A percentile compares a stretch with the other conserved stretches of the same genome.
These are phyloP conservation scores for Tapera naevia DNA, from an alignment of 2,797 vertebrate genomes.

Conservation along the genomic window DNA sequence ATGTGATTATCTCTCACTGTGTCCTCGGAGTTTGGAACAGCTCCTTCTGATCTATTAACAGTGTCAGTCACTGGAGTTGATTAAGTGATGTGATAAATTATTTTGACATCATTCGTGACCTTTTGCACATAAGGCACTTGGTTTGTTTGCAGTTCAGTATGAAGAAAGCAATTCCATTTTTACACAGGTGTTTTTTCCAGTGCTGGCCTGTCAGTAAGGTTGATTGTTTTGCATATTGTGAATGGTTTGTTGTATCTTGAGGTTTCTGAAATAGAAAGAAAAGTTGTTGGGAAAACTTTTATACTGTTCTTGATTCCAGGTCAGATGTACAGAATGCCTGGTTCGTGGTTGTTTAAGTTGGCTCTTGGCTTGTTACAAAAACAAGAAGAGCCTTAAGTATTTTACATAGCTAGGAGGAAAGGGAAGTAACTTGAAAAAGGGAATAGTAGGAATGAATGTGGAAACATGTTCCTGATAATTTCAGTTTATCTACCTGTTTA, in stretches of 20 bases:
- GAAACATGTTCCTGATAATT: not conserved
- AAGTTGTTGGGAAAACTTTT: not conserved
- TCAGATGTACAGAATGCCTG: not conserved
- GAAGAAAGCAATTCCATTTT: not conserved
- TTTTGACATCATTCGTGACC: not conserved
- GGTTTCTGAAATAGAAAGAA: not conserved
- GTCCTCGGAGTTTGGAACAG: not conserved
- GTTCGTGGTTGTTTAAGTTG: not conserved
- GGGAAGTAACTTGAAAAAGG: not conserved
- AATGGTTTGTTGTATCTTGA: not conserved
- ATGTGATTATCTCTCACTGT: not conserved
- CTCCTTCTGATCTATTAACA: not conserved
- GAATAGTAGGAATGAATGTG: not conserved
- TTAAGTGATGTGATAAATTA: not conserved
- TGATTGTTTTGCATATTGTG: not conserved
- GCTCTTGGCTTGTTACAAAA: not conserved
- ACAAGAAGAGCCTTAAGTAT: not conserved
- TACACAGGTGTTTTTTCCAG: fast-evolving
- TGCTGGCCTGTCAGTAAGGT: not conserved
- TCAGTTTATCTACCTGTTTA: not conserved
- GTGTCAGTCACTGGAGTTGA: not conserved
- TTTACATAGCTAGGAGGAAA: not conserved
- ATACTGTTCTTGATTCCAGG: not conserved
- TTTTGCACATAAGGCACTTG: not conserved
- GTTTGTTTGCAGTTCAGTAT: not conserved